phyloP scores from a whole-genome alignment of 2,888 invertebrate species.

The Drosophila lutescens region DNA sequence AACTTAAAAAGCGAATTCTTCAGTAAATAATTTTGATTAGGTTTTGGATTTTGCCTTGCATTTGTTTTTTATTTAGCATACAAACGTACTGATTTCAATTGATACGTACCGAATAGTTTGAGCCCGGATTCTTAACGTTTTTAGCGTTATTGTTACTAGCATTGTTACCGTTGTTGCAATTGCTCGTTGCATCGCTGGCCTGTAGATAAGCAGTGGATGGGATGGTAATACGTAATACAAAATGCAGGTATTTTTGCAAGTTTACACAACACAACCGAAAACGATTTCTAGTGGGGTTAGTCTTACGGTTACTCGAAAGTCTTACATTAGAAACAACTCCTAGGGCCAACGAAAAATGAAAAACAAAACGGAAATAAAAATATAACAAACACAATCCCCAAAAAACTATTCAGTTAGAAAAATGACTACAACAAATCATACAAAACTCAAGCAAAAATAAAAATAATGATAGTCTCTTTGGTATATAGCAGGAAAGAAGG shows the following conservation, averaged over 20 bases:
- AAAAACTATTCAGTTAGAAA: conserved; percentile 27
- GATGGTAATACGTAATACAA: conserved; percentile 77
- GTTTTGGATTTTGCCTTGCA: conserved; percentile 21
- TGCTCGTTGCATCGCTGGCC: conserved; percentile 84
- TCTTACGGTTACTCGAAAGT: conserved; percentile 37
- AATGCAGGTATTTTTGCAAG: conserved; percentile 55
- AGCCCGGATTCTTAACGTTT: conserved; percentile 85
- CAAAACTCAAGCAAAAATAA: not conserved
- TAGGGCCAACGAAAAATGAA: conserved; percentile 4
- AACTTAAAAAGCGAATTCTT: conserved; percentile 29
- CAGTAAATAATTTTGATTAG: conserved; percentile 33
- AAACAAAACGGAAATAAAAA: not conserved
- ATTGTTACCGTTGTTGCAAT: conserved; percentile 78
- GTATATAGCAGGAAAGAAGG: not conserved
- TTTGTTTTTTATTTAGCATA: conserved; percentile 19
- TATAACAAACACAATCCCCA: conserved; percentile 1
- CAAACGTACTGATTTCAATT: conserved; percentile 84
- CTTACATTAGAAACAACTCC: conserved; percentile 14
- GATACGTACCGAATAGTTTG: conserved; percentile 85
- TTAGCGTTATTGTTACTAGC: conserved; percentile 80
- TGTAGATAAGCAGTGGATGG: conserved; percentile 84
- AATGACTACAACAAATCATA: conserved; percentile 20
- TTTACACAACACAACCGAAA: conserved; percentile 53
- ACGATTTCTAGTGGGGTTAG: conserved; percentile 52
- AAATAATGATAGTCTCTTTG: not conserved